Evolutionary conservation across 2,797 vertebrate genomes (phyloP).

Genomic region (Melanotaenia nigrans): DNA sequence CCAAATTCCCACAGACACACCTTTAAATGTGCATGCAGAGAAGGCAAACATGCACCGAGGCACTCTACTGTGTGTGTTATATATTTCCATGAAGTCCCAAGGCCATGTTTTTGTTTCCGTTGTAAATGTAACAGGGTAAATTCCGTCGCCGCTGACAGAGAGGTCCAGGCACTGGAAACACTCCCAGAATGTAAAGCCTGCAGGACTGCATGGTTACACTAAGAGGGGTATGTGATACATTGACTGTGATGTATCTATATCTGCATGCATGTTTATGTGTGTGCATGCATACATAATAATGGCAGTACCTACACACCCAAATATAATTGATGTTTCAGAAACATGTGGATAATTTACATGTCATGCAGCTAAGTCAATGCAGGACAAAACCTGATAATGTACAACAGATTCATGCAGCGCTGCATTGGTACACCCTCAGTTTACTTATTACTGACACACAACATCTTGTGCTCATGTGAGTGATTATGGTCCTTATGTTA

Average conservation of each 20-base stretch:
- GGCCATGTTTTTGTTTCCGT: conserved; percentile 77
- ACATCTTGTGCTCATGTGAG: conserved; percentile 15
- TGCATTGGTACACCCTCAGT: background rate
- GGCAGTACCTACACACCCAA: conserved; percentile 1
- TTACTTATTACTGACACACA: conserved; percentile 11
- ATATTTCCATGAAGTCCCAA: conserved; percentile 66
- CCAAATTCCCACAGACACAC: conserved; percentile 31
- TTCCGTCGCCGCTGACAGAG: conserved; percentile 62
- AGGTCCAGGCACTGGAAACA: conserved; percentile 49
- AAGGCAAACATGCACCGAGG: conserved; percentile 31
- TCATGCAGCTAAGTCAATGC: background rate
- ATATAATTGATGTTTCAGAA: conserved; percentile 4
- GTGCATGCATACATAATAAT: background rate
- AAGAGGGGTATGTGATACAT: conserved; percentile 30
- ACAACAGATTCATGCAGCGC: background rate
- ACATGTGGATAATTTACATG: background rate
- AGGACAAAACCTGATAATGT: background rate
- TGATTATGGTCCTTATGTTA: conserved; percentile 2
- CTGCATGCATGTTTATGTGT: conserved; percentile 1
- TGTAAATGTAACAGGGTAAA: conserved; percentile 72
- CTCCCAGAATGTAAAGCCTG: conserved; percentile 69
- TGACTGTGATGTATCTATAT: conserved; percentile 35
- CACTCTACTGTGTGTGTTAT: conserved; percentile 49
- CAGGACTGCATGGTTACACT: conserved; percentile 43
- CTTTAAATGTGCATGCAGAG: conserved; percentile 38